A percentile compares a stretch with the other conserved stretches of the same genome.
phyloP scores from a whole-genome alignment of 2,888 invertebrate species.

The Scrobipalpa atriplicella region DNA sequence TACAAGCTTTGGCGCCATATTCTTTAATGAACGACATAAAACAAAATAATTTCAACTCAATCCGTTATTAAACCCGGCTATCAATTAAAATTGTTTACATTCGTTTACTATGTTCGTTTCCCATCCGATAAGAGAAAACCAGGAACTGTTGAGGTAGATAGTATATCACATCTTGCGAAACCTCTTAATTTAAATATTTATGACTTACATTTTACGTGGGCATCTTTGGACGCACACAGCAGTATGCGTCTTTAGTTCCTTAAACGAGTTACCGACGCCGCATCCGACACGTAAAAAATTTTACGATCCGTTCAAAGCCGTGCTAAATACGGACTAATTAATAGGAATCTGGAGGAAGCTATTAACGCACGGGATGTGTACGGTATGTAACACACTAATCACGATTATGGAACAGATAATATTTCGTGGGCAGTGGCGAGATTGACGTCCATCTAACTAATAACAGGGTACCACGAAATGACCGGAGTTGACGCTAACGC shows the following conservation, averaged over 20 bases:
- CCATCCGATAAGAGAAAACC: neutral
- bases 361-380: conserved; percentile 49
- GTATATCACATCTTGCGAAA: conserved; percentile 10
- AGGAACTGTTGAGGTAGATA: conserved; percentile 4
- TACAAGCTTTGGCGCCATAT: too few relatives aligned
- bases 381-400: conserved; percentile 30
- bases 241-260: neutral
- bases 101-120: too few relatives aligned
- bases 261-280: conserved; percentile 24
- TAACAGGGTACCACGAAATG: conserved; percentile 1
- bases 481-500: neutral
- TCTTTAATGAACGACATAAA: too few relatives aligned
- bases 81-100: too few relatives aligned
- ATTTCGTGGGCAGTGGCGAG: conserved; percentile 17
- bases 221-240: neutral
- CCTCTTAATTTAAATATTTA: conserved; percentile 13
- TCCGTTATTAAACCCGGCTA: too few relatives aligned
- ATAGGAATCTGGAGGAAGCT: conserved; percentile 44
- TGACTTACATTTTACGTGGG: neutral
- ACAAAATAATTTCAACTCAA: too few relatives aligned
- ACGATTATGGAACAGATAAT: conserved; percentile 22
- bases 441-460: conserved; percentile 13
- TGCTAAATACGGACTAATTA: conserved; percentile 43
- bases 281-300: conserved; percentile 33
- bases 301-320: too few relatives aligned